Base-by-base conservation (phyloP, 2,888 invertebrate species). In the Anoncus sp. region DNA sequence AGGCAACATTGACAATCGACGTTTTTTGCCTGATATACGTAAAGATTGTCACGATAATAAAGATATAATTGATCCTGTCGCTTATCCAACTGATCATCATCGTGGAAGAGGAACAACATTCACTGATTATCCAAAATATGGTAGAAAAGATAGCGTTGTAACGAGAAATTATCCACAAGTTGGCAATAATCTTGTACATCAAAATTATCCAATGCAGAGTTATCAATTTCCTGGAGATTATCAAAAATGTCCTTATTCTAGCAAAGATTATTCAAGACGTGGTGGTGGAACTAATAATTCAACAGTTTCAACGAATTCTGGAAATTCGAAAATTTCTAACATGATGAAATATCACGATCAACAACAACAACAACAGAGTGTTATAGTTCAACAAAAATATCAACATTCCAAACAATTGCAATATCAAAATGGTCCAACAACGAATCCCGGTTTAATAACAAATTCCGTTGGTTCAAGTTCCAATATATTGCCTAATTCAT, bases 191-290 rank as follows among this genome's bases (percentile, higher is more conserved):
- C 53, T 81, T 22, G 18, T 88, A 66, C 70, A 85, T 63, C 88
- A 84, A n/a, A 89, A 86, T 77, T 90, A 87, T 78, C 83, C 86
- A 3, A 81, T 89, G 69, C 88, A 88, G 45, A 86, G 82, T 79
- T 90, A 90, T 63, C 88, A 88, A 62, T 85, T 87, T 62, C 73
- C 87, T 2, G 62, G 80, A 0, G 89, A 90, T 10, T 89, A 87
- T 70, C 87, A 88, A 59, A 90, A 89, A 53, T 90, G 88, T 73
- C 81, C 88, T 31, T 89, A 89, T 71, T 73, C 87, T 1, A 70
- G 86, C 1, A 88, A 89, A 62, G 88, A 88, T 3, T 88, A 87
- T 53, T 62, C 83, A 10, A 82, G 81, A 51, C 81, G 80, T 1
- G 77, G 79, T 14, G 45, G 22, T 22, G 51, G 38, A 55, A 49